Base-by-base conservation (phyloP, 2,113 vertebrate genomes). In the Pedetes capensis region DNA sequence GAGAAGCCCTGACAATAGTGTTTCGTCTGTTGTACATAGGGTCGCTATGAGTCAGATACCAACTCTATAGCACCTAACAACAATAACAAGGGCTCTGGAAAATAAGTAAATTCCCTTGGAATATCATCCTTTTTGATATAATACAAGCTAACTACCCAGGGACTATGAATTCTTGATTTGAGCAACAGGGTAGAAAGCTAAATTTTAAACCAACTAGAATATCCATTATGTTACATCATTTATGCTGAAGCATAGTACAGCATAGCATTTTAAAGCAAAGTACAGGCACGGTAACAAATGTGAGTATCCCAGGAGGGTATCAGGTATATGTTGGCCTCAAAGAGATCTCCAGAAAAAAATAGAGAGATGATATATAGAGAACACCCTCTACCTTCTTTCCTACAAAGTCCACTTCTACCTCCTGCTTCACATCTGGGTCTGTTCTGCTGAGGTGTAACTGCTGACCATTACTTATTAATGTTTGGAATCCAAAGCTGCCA, bases 211-310 rank as follows among this genome's bases (percentile, higher is more conserved):
- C 42, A 72, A 39, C 72, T 82, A 55, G 11, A 23, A 16, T 83
- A 34, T 86, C 49, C 29, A 51, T 64, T 81, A 55, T 80, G 2
- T 59, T 57, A 71, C 1, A 53, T 3, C 66, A 3, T 59, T 17
- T 75, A 11, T 14, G 2, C 1, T n/a, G 6, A 92, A 51, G 20
- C n/a, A n/a, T n/a, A n/a, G n/a, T n/a, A n/a, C n/a, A n/a, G n/a
- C n/a, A n/a, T n/a, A n/a, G n/a, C 69, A 63, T 69, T 89, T 87
- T 74, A 68, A 91, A 87, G 29, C 85, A 69, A 87, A 44, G 57
- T 32, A 89, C 8, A 44, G 13, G 4, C 29, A 64, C 68, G 4
- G 2, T 68, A 86, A 89, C 3, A 83, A 79, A 74, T 42, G 8
- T 88, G 76, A 93, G 5, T 72, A 7, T 74, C 9, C 25, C 8